Conservation (phyloP, 1,140 invertebrate species). For the Drosophila orosa region DNA sequence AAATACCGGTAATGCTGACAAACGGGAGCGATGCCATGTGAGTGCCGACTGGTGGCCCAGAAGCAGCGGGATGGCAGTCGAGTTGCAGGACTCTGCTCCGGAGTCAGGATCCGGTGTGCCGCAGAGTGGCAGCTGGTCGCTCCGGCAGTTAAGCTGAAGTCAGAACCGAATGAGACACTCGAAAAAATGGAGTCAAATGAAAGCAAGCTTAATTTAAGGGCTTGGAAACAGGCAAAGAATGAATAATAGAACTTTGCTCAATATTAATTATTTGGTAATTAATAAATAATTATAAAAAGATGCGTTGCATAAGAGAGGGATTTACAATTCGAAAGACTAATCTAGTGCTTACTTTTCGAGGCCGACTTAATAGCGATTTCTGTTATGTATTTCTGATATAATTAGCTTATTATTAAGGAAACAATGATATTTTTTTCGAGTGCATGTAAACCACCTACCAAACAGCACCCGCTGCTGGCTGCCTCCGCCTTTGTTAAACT, state of each 20-base stretch:
- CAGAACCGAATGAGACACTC: constrained; percentile 22
- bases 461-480: constrained; percentile 7
- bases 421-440: constrained; percentile 47
- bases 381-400: neutral
- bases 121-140: constrained; percentile 54
- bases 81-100: constrained; percentile 26
- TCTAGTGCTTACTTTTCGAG: too few species aligned
- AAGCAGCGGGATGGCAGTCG: constrained; percentile 41
- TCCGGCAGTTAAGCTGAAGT: constrained; percentile 42
- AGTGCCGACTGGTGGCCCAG: constrained; percentile 62
- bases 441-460: constrained; percentile 29
- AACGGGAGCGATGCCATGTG: constrained; percentile 56
- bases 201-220: neutral
- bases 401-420: too few species aligned
- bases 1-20: constrained; percentile 78
- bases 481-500: constrained; percentile 70
- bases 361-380: neutral
- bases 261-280: too few species aligned
- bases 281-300: too few species aligned
- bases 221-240: neutral
- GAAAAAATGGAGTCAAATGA: neutral
- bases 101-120: constrained; percentile 48
- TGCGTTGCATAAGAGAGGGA: too few species aligned
- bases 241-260: too few species aligned
- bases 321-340: too few species aligned